Evolutionary conservation across 2,888 invertebrate species (phyloP), one percentile per base, ranked within the genome.

Genomic region (Deilephila elpenor): DNA sequence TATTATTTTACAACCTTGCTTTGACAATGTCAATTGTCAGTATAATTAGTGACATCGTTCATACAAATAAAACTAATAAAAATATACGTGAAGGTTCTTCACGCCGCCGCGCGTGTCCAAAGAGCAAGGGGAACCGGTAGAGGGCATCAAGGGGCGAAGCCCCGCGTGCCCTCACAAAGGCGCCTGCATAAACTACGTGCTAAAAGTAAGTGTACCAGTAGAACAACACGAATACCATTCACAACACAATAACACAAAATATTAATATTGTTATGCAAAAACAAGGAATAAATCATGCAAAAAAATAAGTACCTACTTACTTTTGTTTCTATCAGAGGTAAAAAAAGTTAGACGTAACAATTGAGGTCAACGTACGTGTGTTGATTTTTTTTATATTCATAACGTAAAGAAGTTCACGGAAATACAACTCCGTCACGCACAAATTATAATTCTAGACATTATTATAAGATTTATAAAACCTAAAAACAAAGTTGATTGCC

Each of bases 31-130:
- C 14, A 1, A n/a, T n/a, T n/a, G n/a, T 25, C 1, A 8, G 37
- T 37, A 14, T 44, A 44, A 44, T 44, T n/a, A n/a, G 3, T 0
- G 19, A n/a, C 56, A 56, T n/a, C 0, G 6, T n/a, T 56, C 5
- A 19, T 56, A n/a, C n/a, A 5, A n/a, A 5, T 25, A 56, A 56
- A 56, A n/a, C 3, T 19, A n/a, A 56, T 7, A 5, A 56, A n/a
- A 5, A 17, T 7, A n/a, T 56, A n/a, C n/a, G n/a, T 1, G n/a
- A 59, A 95, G 95, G 95, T 94, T 95, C 80, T 95, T 95, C 80
- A 92, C 93, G 5, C 95, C 95, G 3, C 94, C 95, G 0, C 88
- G 91, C 1, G 94, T 95, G 5, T 93, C 93, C 0, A 93, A 91
- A 78, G 89, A 90, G 76, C 87, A 88, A 0, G 91, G 92, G 0